A percentile compares a stretch with the other conserved stretches of the same genome.
These are phyloP conservation scores for Acleris literana DNA, from an alignment of 2,888 invertebrate genomes.

Conservation along the genomic window DNA sequence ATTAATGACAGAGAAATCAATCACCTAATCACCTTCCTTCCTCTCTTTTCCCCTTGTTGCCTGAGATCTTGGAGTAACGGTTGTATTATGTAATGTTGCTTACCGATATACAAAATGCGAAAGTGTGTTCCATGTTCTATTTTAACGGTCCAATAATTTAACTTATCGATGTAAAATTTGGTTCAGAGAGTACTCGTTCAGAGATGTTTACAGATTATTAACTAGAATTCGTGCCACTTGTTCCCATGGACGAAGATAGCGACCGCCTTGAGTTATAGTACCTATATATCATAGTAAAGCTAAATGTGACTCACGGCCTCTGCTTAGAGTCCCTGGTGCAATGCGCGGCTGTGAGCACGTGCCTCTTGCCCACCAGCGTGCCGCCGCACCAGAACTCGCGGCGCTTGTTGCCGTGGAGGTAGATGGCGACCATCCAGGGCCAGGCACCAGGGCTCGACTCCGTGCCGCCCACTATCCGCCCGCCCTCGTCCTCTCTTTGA, in stretches of 20 bases:
- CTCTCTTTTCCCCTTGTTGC: too few relatives aligned
- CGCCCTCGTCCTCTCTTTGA: constrained; percentile 91
- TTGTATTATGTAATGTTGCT: too few relatives aligned
- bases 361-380: constrained; percentile 90
- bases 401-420: constrained; percentile 91
- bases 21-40: too few relatives aligned
- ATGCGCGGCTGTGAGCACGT: constrained; percentile 95
- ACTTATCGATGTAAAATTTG: too few relatives aligned
- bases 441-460: constrained; percentile 93
- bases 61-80: too few relatives aligned
- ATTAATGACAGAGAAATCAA: too few relatives aligned
- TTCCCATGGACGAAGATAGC: constrained; percentile 95
- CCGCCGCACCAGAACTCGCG: constrained; percentile 98
- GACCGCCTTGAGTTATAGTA: constrained; percentile 85
- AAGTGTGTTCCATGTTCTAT: too few relatives aligned
- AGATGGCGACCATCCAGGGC: constrained; percentile 99
- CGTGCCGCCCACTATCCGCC: constrained; percentile 95
- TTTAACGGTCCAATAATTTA: too few relatives aligned
- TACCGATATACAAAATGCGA: too few relatives aligned
- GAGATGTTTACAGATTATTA: too few relatives aligned
- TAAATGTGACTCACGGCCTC: constrained; percentile 87
- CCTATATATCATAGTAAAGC: too few relatives aligned
- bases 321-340: constrained; percentile 95
- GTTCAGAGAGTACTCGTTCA: too few relatives aligned
- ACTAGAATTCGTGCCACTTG: constrained; percentile 90